phyloP scores from a whole-genome alignment of 2,888 invertebrate species.

The Morpho helenor region DNA sequence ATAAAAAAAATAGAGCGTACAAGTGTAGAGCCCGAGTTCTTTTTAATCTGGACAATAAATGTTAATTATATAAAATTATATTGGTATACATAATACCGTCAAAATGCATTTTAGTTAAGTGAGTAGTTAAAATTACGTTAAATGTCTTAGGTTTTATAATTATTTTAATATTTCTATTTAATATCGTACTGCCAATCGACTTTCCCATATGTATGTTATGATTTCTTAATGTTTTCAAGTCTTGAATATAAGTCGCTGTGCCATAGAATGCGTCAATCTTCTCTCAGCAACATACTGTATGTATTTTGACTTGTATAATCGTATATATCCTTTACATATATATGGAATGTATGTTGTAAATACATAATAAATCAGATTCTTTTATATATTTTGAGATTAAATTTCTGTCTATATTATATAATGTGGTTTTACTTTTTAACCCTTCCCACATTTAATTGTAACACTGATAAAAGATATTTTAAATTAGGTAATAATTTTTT shows the following conservation, averaged over 20 bases:
- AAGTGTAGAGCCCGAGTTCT: constrained; percentile 8
- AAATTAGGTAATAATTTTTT: no score
- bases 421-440: constrained; percentile 38
- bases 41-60: constrained; percentile 12
- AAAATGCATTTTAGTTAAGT: constrained; percentile 1
- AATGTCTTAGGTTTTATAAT: constrained; percentile 17
- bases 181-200: constrained; percentile 52
- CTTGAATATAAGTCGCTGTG: constrained; percentile 43
- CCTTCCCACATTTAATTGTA: background rate
- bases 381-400: constrained; percentile 72
- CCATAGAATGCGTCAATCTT: constrained; percentile 45
- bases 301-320: constrained; percentile 16
- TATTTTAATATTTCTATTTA: constrained; percentile 3
- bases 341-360: constrained; percentile 41
- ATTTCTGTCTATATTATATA: constrained; percentile 51
- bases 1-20: background rate
- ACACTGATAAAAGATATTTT: no score
- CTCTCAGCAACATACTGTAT: constrained; percentile 16
- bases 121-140: constrained; percentile 6
- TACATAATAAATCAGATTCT: constrained; percentile 56
- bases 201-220: constrained; percentile 16
- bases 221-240: constrained; percentile 13
- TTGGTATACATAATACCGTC: background rate
- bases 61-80: constrained; percentile 1
- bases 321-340: constrained; percentile 24